Evolutionary conservation across 2,888 invertebrate genomes (phyloP), one percentile per base, ranked within the genome.

Genomic region (Diplolepis rosae): DNA sequence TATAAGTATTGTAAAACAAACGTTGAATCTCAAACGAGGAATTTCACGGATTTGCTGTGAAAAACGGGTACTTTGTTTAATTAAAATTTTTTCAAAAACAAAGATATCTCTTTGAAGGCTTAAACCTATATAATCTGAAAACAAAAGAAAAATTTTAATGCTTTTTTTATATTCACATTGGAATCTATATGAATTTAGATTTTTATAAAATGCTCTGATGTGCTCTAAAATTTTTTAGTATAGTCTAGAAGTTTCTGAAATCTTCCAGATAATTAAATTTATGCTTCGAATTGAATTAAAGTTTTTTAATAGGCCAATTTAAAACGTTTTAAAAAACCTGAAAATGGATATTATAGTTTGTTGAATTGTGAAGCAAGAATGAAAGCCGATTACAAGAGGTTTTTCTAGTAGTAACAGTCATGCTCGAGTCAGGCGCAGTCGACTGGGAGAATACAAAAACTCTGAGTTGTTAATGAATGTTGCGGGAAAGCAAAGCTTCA

Each of bases 391-490:
- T 48, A 48, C 18, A 48, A 22, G 18, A 7, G 9, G 48, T 48
- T 48, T 48, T 11, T 9, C 11, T 4, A 54, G 54, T 54, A 32
- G 32, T 54, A 32, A 22, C 18, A 11, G 32, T 22, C 18, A 5
- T 18, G 15, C 18, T 54, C 9, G 9, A 4, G 54, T 54, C 54
- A 54, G 54, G 11, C 54, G 11, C 15, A 30, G 32, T 22, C 9
- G 32, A 52, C 54, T 54, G 11, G 11, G 11, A 48, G 48, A 11
- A 45, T 7, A 1, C 28, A 54, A 54, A 54, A 54, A 11, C 32
- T 18, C 18, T 11, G 15, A 54, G 30, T 28, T 32, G 54, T 54
- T 54, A 30, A 54, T 30, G 54, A 54, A 54, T 54, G 9, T 32
- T 32, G 30, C 9, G 15, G n/a, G 11, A 7, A 52, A 5, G 52